phyloP scores from a whole-genome alignment of 2,113 vertebrate species.

The Nycticebus coucang region DNA sequence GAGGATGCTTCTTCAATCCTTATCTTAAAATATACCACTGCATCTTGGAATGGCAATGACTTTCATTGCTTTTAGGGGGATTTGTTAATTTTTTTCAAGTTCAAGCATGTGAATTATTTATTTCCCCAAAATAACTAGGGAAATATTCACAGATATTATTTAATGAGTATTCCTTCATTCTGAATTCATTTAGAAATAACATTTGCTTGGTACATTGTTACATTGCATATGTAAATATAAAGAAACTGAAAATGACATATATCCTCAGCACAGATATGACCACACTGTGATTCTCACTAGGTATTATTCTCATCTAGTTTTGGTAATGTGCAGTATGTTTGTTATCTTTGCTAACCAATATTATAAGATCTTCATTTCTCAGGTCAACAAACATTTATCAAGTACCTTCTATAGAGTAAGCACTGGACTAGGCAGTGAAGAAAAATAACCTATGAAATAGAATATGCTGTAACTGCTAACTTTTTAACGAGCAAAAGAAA shows the following conservation, averaged over 20 bases:
- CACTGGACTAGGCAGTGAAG: background rate
- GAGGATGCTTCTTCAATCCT: constrained; percentile 41
- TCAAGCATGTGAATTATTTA: constrained; percentile 70
- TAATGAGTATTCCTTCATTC: constrained; percentile 52
- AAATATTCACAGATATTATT: constrained; percentile 55
- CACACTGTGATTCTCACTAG: background rate
- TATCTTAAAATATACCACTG: constrained; percentile 71
- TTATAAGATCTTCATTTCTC: constrained; percentile 15
- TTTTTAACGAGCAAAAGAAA: background rate
- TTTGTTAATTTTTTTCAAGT: constrained; percentile 39
- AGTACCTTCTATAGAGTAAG: background rate
- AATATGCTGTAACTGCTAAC: background rate
- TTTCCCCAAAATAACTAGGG: constrained; percentile 49
- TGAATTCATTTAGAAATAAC: constrained; percentile 51
- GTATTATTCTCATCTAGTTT: background rate
- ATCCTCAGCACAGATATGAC: background rate
- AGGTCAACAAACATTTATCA: constrained; percentile 19
- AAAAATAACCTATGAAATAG: constrained; percentile 16
- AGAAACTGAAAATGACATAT: background rate
- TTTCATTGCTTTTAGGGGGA: constrained; percentile 55
- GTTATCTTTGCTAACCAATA: background rate
- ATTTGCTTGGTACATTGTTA: background rate
- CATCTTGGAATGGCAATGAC: constrained; percentile 56
- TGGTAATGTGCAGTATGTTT: background rate
- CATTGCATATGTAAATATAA: constrained; percentile 22